Evolutionary conservation across 2,888 invertebrate species (phyloP), one percentile per base, ranked within the genome.

Genomic region (Stenichneumon culpator): DNA sequence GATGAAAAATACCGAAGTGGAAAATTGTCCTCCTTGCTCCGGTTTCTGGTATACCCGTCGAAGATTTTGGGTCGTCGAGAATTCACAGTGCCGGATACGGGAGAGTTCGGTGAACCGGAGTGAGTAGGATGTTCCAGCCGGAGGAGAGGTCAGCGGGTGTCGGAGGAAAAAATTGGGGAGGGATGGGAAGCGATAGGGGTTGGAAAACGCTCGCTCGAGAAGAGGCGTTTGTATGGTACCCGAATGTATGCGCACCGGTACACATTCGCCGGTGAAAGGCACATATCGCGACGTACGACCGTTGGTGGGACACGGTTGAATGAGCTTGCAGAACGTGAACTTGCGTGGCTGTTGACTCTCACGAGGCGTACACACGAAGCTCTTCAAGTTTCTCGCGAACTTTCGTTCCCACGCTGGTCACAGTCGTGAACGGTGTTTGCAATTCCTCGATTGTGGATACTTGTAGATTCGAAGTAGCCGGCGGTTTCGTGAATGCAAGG

Each of bases 1-100:
- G 73, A 16, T 52, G 6, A 57, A 79, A 85, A 86, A 89, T 89
- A 88, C 88, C 86, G 86, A 87, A 80, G 88, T 84, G 82, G 88
- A 90, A 90, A 90, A 90, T 88, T 86, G 88, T 85, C 70, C 73
- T 16, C 60, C 60, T 47, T 44, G 78, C 75, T 63, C 25, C 32
- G 32, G 60, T 9, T 28, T 32, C 22, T 68, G 60, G 74, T 52
- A 44, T 70, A 79, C 87, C 86, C 83, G 86, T 75, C 69, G 75
- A 82, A 60, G 87, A 83, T 88, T 88, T 87, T 63, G 83, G 39
- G 82, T 77, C 79, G 75, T 67, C 67, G 74, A 44, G 69, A 69
- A 83, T 79, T 84, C 68, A 74, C 74, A 63, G 60, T 22, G 47
- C 39, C 72, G 63, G 47, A 57, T 47, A 19, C n/a, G 32, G 16